These are phyloP conservation scores for Cistogaster globosa DNA, from an alignment of 2,888 invertebrate species.

Conservation along the genomic window DNA sequence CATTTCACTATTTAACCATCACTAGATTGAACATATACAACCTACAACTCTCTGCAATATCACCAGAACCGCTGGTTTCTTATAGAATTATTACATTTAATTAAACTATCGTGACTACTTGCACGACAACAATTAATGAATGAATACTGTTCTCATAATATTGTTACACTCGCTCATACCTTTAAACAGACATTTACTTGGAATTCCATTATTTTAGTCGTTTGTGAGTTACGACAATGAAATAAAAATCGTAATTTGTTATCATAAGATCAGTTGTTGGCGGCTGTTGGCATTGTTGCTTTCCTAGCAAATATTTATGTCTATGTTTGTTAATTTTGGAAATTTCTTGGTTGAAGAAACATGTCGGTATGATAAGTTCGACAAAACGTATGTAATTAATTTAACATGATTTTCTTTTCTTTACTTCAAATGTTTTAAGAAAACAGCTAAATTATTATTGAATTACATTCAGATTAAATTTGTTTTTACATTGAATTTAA, in stretches of 20 bases:
- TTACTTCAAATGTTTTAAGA: no score
- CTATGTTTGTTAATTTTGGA: conserved; percentile 43
- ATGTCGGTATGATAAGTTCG: neutral
- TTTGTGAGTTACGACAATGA: conserved; percentile 29
- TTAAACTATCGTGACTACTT: conserved; percentile 19
- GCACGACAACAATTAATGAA: conserved; percentile 57
- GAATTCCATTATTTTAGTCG: conserved; percentile 22
- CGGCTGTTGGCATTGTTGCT: conserved; percentile 42
- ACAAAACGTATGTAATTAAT: no score
- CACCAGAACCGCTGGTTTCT: neutral
- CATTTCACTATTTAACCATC: no score
- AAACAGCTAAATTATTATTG: no score
- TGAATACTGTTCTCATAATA: conserved; percentile 62
- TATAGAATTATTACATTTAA: conserved; percentile 12
- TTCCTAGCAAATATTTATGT: conserved; percentile 56
- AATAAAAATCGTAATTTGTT: conserved; percentile 59
- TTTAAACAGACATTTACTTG: conserved; percentile 3
- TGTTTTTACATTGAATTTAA: no score
- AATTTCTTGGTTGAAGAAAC: neutral
- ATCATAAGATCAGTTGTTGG: conserved; percentile 50
- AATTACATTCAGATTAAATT: no score
- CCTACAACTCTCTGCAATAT: no score
- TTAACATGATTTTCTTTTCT: no score
- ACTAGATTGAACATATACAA: no score
- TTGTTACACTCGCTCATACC: conserved; percentile 14